Conservation (phyloP, 2,888 invertebrate genomes). For the Drosophila yooni region DNA sequence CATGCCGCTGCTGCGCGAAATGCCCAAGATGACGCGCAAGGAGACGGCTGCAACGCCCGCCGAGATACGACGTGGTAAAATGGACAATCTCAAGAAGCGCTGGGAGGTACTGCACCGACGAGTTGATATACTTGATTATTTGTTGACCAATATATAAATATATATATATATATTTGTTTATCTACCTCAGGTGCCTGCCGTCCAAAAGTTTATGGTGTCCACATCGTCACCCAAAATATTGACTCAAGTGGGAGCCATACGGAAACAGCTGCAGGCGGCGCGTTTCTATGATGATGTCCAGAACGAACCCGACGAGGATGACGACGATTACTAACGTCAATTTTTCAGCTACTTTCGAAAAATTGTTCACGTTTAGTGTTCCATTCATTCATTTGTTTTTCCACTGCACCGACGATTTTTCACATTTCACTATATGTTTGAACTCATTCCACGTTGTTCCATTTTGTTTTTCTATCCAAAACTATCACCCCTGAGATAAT, state of each 20-base stretch:
- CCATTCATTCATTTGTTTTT: constrained; percentile 8
- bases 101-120: constrained; percentile 85
- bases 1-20: constrained; percentile 88
- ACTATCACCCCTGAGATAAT: constrained; percentile 40
- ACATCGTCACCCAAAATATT: constrained; percentile 86
- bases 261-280: constrained; percentile 89
- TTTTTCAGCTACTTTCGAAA: constrained; percentile 32
- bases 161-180: background rate
- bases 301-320: constrained; percentile 31
- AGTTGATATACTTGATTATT: background rate
- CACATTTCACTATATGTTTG: constrained; percentile 8
- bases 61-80: constrained; percentile 55
- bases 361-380: constrained; percentile 34
- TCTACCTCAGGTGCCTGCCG: constrained; percentile 87
- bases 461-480: constrained; percentile 18
- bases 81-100: constrained; percentile 85
- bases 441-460: constrained; percentile 2
- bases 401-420: constrained; percentile 21
- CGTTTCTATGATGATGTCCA: constrained; percentile 84
- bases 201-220: constrained; percentile 85
- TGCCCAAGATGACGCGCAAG: constrained; percentile 84
- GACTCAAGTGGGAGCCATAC: constrained; percentile 89
- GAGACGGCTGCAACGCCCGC: constrained; percentile 51
- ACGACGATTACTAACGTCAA: constrained; percentile 51
- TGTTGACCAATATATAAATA: background rate